Conservation (phyloP, 1,140 invertebrate species). For the Dysdera silvatica region DNA sequence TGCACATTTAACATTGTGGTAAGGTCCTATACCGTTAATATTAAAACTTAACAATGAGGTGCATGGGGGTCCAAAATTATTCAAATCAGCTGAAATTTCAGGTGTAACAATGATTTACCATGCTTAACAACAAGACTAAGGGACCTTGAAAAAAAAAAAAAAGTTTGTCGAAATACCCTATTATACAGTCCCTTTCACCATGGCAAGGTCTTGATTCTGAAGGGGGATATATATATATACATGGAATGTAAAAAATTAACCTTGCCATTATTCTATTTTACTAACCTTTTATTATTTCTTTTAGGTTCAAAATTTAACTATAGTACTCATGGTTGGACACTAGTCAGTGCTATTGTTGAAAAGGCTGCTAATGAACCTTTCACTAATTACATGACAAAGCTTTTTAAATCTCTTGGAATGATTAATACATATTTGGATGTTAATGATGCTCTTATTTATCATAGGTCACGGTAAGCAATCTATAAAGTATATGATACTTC, state of each 20-base stretch:
- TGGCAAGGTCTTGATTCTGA: not conserved
- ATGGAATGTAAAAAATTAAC: not conserved
- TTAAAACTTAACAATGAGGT: too few species aligned
- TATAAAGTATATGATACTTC: too few species aligned
- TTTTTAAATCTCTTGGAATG: conserved; percentile 50
- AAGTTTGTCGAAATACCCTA: too few species aligned
- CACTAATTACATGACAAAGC: conserved; percentile 39
- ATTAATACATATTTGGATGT: conserved; percentile 52
- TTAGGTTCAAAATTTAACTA: conserved; percentile 51
- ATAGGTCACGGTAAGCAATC: conserved; percentile 49
- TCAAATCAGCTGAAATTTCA: too few species aligned
- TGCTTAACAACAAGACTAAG: too few species aligned
- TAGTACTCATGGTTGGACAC: conserved; percentile 54
- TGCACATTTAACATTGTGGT: too few species aligned
- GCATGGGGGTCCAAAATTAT: too few species aligned
- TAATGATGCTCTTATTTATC: conserved; percentile 50
- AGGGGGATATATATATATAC: not conserved
- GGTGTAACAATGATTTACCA: too few species aligned
- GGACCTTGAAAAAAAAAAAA: too few species aligned
- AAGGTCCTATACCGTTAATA: too few species aligned
- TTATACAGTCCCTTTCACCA: too few species aligned
- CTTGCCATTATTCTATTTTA: conserved; percentile 20
- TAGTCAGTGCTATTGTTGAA: conserved; percentile 55
- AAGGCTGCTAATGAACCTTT: conserved; percentile 47
- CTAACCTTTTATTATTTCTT: conserved; percentile 19